Evolutionary conservation across 2,113 vertebrate species (phyloP).

Genomic region (human): DNA sequence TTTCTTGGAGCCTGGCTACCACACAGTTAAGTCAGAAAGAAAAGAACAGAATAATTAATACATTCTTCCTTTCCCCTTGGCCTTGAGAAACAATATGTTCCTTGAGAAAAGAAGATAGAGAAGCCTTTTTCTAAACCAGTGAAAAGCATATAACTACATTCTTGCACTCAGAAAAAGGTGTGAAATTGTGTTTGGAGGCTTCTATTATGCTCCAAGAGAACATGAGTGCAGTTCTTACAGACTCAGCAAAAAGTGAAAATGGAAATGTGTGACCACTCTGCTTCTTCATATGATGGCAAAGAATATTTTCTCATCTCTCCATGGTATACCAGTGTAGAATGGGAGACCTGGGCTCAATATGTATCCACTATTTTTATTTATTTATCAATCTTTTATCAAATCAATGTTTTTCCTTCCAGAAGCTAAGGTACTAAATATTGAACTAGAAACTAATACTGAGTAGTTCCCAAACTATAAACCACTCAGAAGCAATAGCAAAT

Average conservation of each 20-base stretch:
- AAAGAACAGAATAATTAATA: neutral
- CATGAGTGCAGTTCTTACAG: neutral
- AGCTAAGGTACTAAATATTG: neutral
- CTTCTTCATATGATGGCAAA: neutral
- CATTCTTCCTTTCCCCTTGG: too few species aligned
- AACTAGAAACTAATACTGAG: slow-evolving; percentile 4
- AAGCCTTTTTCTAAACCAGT: neutral
- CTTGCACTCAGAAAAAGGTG: neutral
- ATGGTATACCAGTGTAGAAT: neutral
- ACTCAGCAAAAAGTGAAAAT: neutral
- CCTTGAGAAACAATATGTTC: neutral
- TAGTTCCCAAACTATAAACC: neutral
- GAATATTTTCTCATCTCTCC: neutral
- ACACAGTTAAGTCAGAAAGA: neutral
- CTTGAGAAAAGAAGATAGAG: neutral
- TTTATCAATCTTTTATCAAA: neutral
- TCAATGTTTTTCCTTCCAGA: neutral
- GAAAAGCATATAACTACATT: neutral
- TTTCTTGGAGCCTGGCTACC: neutral
- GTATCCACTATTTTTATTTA: neutral
- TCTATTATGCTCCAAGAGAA: neutral
- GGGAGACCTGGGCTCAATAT: neutral
- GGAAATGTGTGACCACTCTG: neutral
- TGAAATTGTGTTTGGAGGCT: neutral
- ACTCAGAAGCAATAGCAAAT: neutral